A percentile compares a stretch with the other conserved stretches of the same genome.
Evolutionary conservation across 2,888 invertebrate genomes (phyloP).

Genomic region (Synergus gifuensis): DNA sequence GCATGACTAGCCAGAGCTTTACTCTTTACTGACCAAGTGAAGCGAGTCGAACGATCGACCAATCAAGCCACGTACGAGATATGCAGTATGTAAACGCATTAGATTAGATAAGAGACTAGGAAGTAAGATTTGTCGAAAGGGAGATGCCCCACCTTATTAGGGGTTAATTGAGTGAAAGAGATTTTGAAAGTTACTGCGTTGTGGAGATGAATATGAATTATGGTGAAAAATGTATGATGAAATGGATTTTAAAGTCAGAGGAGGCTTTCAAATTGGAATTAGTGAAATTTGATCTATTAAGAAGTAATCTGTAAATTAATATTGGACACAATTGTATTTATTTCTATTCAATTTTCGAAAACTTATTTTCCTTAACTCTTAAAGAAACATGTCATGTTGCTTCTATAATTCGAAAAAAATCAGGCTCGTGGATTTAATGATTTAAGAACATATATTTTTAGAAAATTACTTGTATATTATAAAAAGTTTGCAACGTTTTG

Average conservation of each 20-base stretch:
- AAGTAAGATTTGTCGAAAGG: conserved; percentile 49
- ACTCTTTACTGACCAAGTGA: conserved; percentile 53
- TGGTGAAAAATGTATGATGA: background rate
- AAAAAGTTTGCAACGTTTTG: conserved; percentile 4
- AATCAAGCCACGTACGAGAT: conserved; percentile 49
- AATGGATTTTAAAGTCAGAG: background rate
- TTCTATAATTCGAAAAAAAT: background rate
- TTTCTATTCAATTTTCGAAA: background rate
- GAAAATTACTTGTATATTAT: background rate
- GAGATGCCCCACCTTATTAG: conserved; percentile 52
- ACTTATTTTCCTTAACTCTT: background rate
- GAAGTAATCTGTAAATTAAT: too few relatives aligned
- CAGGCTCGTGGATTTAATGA: background rate
- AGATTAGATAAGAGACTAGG: conserved; percentile 10
- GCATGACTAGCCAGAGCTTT: conserved; percentile 59
- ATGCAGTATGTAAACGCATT: conserved; percentile 49
- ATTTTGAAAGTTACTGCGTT: background rate
- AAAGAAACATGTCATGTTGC: background rate
- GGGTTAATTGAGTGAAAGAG: conserved; percentile 48
- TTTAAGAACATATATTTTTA: background rate
- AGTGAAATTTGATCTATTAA: background rate
- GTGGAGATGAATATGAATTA: background rate
- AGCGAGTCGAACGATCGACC: conserved; percentile 46
- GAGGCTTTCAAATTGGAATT: background rate
- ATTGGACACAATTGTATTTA: too few relatives aligned